Percentiles rank a stretch among this genome's conserved stretches.
Conservation (phyloP, 2,113 vertebrate genomes). For the Ranitomeya imitator region DNA sequence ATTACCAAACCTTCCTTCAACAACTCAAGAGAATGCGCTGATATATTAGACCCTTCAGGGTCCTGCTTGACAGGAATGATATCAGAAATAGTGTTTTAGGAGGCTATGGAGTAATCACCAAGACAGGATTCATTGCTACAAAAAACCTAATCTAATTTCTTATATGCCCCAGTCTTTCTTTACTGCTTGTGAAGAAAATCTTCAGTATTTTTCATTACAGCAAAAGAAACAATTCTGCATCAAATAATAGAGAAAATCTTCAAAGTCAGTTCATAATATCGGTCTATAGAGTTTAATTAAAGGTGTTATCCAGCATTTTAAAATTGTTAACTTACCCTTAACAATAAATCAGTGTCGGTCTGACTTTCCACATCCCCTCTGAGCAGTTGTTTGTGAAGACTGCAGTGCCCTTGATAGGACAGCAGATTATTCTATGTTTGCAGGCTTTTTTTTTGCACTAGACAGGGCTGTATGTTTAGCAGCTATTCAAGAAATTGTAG, state of each 20-base stretch:
- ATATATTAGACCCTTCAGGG: constrained; percentile 58
- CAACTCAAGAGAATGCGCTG: constrained; percentile 43
- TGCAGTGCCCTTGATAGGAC: too few relatives aligned
- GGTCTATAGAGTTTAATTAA: background rate
- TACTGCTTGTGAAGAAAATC: constrained; percentile 40
- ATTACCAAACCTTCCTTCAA: constrained; percentile 50
- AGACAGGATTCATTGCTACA: constrained; percentile 54
- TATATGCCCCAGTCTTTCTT: constrained; percentile 48
- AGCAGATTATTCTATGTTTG: too few relatives aligned
- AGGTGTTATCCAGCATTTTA: background rate
- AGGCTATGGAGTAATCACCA: constrained; percentile 57
- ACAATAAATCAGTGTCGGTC: too few relatives aligned
- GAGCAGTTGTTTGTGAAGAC: too few relatives aligned
- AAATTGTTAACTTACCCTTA: too few relatives aligned
- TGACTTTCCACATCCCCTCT: too few relatives aligned
- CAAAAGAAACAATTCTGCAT: constrained; percentile 22
- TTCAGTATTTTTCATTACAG: constrained; percentile 12
- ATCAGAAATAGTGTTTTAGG: constrained; percentile 57
- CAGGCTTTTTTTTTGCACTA: too few relatives aligned
- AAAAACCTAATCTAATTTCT: constrained; percentile 54
- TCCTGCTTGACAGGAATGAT: constrained; percentile 56
- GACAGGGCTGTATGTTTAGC: too few relatives aligned
- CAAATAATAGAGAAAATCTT: background rate
- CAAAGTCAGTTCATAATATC: background rate
- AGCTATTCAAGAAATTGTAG: too few relatives aligned